phyloP scores from a whole-genome alignment of 1,140 invertebrate species.

The Chironomus striatipennis region DNA sequence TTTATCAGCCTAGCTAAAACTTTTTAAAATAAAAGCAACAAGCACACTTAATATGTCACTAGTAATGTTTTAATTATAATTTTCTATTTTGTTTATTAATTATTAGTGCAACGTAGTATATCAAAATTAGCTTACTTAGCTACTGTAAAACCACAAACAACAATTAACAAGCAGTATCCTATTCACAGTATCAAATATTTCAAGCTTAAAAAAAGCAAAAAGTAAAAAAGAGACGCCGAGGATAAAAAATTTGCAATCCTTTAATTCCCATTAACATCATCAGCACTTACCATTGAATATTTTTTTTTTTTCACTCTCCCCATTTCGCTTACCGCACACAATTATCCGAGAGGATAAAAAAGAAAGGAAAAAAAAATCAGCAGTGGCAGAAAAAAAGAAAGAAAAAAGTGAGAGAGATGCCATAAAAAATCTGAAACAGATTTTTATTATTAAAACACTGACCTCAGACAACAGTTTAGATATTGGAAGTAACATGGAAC shows the following conservation, averaged over 20 bases:
- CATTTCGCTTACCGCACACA: no score
- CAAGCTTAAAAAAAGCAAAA: not conserved
- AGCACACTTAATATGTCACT: no score
- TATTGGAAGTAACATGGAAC: not conserved
- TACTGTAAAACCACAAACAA: not conserved
- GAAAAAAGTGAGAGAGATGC: not conserved
- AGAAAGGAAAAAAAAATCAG: not conserved
- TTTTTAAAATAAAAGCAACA: no score
- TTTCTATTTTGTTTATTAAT: no score
- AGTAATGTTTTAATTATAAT: no score
- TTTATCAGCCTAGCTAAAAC: no score
- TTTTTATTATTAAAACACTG: conserved; percentile 22
- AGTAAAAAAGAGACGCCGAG: not conserved
- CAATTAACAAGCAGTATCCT: not conserved
- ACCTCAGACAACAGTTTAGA: conserved; percentile 19
- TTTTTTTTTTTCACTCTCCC: not conserved
- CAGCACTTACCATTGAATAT: not conserved
- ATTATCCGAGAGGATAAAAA: not conserved
- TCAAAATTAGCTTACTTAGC: not conserved
- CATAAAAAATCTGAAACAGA: conserved; percentile 2
- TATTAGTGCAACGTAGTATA: no score
- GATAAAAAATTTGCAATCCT: not conserved
- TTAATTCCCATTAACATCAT: conserved; percentile 9
- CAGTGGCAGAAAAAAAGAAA: not conserved
- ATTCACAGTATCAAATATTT: not conserved